Base-by-base conservation (phyloP, 2,888 invertebrate species). In the Heliconius ismenius region DNA sequence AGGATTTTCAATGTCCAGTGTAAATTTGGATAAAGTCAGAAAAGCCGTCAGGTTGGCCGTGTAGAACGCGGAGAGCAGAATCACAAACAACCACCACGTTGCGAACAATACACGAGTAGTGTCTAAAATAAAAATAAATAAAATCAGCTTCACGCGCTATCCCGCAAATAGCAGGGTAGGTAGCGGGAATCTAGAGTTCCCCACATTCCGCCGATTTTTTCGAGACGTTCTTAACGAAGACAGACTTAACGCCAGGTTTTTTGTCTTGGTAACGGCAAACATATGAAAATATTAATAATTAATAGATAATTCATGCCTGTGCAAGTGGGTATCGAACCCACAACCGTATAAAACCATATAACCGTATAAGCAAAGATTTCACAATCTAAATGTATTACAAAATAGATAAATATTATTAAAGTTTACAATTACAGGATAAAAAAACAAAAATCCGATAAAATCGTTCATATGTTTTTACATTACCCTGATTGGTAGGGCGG, bases 41-140 rank as follows among this genome's bases (percentile, higher is more conserved):
- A 98, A 98, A 21, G 98, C 98, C 0, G 98, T 98, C 85, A 98
- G 92, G 90, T 98, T 98, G 13, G 98, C 98, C 4, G 98, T 98
- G 90, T 98, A 98, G 90, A 98, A 98, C 18, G 98, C 97, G 1
- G 98, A 98, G 69, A 98, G 91, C 73, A 98, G 95, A 60, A 97
- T 97, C 82, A 98, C 97, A 87, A 98, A 98, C 79, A 98, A 95
- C 98, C 98, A 98, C 98, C 98, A 98, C 0, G 97, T 97, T 15
- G 98, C 97, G 89, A 98, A 98, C 13, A 98, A 93, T 60, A 98
- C 92, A 74, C 98, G 95, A 0, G 97, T 96, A 28, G 98, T 96
- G 90, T 98, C 98, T 98, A 87, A 18, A 95, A 82, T n/a, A 11
- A 39, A 39, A 39, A 39, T 39, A 39, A 39, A 39, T 39, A 39